Evolutionary conservation across 2,888 invertebrate genomes (phyloP).

Genomic region (Acronicta alni): DNA sequence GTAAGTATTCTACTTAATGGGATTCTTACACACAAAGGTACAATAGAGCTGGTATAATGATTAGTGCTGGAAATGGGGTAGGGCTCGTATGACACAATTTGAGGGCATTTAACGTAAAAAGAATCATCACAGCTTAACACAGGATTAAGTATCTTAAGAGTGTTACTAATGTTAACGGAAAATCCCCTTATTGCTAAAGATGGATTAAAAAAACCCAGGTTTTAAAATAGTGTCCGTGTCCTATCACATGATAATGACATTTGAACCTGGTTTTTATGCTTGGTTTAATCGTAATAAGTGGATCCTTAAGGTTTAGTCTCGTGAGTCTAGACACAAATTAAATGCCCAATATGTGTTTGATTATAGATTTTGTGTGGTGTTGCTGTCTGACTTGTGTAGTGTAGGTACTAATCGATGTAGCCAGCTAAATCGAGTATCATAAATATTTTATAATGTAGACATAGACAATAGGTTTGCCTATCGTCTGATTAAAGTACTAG

Average conservation of each 20-base stretch:
- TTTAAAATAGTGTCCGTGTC: too few species aligned
- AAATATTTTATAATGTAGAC: background rate
- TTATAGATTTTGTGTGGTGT: background rate
- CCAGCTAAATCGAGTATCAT: background rate
- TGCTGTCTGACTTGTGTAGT: background rate
- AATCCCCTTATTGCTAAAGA: too few species aligned
- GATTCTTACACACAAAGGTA: slow-evolving; percentile 16
- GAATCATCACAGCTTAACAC: too few species aligned
- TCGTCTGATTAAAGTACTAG: background rate
- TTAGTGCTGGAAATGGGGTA: background rate
- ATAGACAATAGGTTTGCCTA: background rate
- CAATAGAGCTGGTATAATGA: slow-evolving; percentile 7
- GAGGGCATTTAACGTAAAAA: background rate
- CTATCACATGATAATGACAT: too few species aligned
- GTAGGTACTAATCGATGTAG: background rate
- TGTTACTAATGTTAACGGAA: too few species aligned
- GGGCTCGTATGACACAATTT: background rate
- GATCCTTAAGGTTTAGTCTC: too few species aligned
- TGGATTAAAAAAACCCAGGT: too few species aligned
- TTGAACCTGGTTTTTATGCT: too few species aligned
- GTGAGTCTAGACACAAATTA: too few species aligned
- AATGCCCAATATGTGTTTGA: too few species aligned
- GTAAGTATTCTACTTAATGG: slow-evolving; percentile 5
- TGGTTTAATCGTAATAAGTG: too few species aligned
- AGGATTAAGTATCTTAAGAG: too few species aligned